Percentiles rank a stretch among this genome's conserved stretches.
phyloP scores from a whole-genome alignment of 2,797 vertebrate species.

The Lutjanus argentimaculatus region DNA sequence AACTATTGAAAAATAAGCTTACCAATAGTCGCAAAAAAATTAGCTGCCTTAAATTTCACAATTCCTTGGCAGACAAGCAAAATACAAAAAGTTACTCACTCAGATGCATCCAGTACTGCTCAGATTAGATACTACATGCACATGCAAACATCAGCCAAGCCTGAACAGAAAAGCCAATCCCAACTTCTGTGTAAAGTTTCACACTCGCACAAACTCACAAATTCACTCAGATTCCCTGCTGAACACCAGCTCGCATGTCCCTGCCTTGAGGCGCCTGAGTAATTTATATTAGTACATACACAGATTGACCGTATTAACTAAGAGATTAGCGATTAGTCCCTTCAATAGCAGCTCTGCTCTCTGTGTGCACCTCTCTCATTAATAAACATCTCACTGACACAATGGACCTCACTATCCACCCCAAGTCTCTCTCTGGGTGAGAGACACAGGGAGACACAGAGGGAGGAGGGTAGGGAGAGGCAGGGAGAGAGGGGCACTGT shows the following conservation, averaged over 20 bases:
- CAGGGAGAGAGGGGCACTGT: constrained; percentile 55
- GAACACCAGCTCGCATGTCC: constrained; percentile 35
- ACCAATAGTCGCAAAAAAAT: background rate
- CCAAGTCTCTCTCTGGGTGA: constrained; percentile 60
- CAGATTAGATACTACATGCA: background rate
- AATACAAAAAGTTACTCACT: background rate
- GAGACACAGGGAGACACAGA: constrained; percentile 46
- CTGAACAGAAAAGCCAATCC: constrained; percentile 15
- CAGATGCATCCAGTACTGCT: background rate
- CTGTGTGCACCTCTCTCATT: constrained; percentile 77
- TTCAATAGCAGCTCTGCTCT: constrained; percentile 71
- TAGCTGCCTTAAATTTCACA: background rate
- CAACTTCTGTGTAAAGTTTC: constrained; percentile 41
- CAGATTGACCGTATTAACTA: constrained; percentile 74
- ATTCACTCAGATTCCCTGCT: constrained; percentile 6
- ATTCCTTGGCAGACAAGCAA: background rate
- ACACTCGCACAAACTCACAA: constrained; percentile 33
- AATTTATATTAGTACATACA: constrained; percentile 50
- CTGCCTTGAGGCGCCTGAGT: constrained; percentile 46
- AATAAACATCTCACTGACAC: constrained; percentile 87
- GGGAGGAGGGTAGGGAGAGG: constrained; percentile 51
- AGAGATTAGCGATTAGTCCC: constrained; percentile 82
- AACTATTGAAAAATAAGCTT: background rate
- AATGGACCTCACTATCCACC: constrained; percentile 84
- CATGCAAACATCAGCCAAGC: constrained; percentile 8